Percentiles rank a stretch among this genome's conserved stretches.
phyloP scores from a whole-genome alignment of 2,888 invertebrate species.

The Listrodromus nycthemerus region DNA sequence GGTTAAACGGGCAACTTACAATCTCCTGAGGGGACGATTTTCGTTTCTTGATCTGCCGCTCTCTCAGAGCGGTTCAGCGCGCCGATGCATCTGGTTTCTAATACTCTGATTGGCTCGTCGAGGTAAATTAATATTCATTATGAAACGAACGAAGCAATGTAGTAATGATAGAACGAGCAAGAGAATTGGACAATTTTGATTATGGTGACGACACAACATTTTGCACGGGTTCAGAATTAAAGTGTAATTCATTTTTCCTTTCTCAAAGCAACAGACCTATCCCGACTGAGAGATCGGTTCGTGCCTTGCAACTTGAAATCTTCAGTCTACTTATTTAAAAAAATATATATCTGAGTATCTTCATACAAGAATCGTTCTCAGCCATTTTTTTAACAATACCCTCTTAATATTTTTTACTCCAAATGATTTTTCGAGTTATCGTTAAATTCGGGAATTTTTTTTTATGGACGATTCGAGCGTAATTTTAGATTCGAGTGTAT shows the following conservation, averaged over 20 bases:
- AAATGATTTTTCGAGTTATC: not conserved
- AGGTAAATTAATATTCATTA: no score
- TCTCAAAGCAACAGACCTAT: no score
- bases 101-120: not conserved
- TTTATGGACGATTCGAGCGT: no score
- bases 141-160: no score
- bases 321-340: not conserved
- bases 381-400: not conserved
- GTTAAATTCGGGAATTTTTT: not conserved
- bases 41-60: conserved; percentile 30
- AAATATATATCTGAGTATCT: not conserved
- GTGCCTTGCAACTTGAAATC: no score
- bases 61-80: not conserved
- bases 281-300: no score
- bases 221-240: no score
- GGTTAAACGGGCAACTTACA: conserved; percentile 68
- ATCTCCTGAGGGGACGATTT: conserved; percentile 15
- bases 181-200: no score
- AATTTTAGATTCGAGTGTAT: not conserved
- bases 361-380: not conserved
- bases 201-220: no score
- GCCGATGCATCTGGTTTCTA: not conserved
- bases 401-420: not conserved
- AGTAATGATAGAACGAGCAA: no score
- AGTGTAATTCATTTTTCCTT: no score